Percentiles rank a stretch among this genome's conserved stretches.
Conservation (phyloP, 2,113 vertebrate genomes). For the Limanda limanda region DNA sequence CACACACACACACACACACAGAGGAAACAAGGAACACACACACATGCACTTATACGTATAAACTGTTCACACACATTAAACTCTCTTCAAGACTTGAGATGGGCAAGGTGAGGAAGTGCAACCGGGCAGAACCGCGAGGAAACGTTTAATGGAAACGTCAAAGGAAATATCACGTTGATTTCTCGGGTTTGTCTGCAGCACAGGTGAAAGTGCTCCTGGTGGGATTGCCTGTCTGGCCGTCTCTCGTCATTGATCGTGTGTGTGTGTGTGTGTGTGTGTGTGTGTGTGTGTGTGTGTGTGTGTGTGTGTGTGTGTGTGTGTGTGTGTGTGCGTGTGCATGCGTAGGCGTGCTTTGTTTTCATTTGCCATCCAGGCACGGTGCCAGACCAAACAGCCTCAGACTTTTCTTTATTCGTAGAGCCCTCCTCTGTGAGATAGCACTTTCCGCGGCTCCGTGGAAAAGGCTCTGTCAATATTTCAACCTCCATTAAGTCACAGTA, state of each 20-base stretch:
- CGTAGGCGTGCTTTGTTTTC: constrained; percentile 77
- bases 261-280: constrained; percentile 27
- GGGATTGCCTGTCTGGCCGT: constrained; percentile 67
- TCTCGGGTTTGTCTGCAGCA: constrained; percentile 9
- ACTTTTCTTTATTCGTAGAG: constrained; percentile 66
- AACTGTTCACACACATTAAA: constrained; percentile 16
- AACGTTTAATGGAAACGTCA: constrained; percentile 8
- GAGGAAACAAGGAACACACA: constrained; percentile 33
- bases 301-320: constrained; percentile 25
- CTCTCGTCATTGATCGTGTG: constrained; percentile 41
- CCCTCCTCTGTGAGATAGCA: constrained; percentile 65
- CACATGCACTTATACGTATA: constrained; percentile 18
- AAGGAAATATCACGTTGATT: constrained; percentile 7
- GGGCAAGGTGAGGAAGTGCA: constrained; percentile 4
- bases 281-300: neutral
- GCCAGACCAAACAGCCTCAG: constrained; percentile 71
- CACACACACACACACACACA: constrained; percentile 32
- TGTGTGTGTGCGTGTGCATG: neutral
- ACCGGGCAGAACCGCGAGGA: constrained; percentile 12
- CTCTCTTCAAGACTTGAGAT: constrained; percentile 31
- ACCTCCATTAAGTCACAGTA: constrained; percentile 64
- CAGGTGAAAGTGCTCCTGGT: constrained; percentile 79
- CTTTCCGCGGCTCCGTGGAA: constrained; percentile 43
- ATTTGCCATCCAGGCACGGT: constrained; percentile 68
- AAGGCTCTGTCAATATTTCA: constrained; percentile 68